Conservation (phyloP, 2,113 vertebrate species). For the Ageneiosus marmoratus region DNA sequence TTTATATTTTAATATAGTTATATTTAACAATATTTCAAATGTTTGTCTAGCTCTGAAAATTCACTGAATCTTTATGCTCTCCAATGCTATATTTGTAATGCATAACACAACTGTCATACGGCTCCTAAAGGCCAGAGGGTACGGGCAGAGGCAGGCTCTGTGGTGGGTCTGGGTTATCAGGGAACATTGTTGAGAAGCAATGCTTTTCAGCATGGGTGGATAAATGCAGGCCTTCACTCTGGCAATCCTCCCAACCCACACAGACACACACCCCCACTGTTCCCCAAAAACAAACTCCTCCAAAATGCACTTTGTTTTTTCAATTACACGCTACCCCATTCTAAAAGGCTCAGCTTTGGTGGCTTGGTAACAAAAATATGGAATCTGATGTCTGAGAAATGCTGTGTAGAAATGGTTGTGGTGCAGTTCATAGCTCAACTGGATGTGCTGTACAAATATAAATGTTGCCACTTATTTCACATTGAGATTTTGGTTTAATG, state of each 20-base stretch:
- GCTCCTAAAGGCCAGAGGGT: not conserved
- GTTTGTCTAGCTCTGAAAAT: not conserved
- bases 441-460: not conserved
- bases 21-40: not conserved
- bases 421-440: not conserved
- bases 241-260: conserved; percentile 48
- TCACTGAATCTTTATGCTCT: not conserved
- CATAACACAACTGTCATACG: not conserved
- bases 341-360: conserved; percentile 58
- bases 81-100: not conserved
- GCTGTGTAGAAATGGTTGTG: conserved; percentile 7
- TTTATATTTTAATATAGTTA: not conserved
- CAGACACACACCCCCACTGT: conserved; percentile 49
- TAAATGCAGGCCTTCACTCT: conserved; percentile 37
- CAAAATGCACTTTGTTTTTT: conserved; percentile 70
- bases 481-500: not conserved
- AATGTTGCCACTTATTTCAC: not conserved
- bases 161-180: conserved; percentile 47
- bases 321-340: conserved; percentile 69
- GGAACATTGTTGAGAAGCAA: conserved; percentile 18
- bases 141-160: conserved; percentile 4
- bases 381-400: conserved; percentile 29
- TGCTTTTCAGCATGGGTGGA: conserved; percentile 63
- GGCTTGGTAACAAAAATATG: conserved; percentile 64
- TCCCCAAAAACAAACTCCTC: conserved; percentile 70